These are phyloP conservation scores for Stomatorhinus walkeri DNA, from an alignment of 2,797 vertebrate species.

Conservation along the genomic window DNA sequence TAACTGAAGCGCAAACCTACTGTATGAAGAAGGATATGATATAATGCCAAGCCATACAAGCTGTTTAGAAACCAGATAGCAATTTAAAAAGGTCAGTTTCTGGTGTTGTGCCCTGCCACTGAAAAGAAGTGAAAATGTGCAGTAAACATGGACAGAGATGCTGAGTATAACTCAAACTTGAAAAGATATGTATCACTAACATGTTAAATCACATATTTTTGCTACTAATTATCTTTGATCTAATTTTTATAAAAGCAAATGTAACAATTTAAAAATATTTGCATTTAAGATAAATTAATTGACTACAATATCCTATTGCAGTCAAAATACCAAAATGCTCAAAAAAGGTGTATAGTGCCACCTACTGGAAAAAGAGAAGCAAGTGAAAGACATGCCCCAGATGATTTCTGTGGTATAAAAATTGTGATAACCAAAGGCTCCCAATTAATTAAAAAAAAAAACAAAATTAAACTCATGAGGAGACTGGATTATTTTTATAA, in stretches of 20 bases:
- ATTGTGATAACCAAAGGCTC: neutral
- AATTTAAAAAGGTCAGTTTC: neutral
- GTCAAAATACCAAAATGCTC: neutral
- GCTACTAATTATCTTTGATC: neutral
- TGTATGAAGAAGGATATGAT: neutral
- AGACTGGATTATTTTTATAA: neutral
- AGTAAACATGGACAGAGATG: neutral
- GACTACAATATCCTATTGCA: neutral
- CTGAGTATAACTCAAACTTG: neutral
- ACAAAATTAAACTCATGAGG: neutral
- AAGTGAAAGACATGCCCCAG: neutral
- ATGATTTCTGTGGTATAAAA: neutral
- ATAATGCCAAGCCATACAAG: neutral
- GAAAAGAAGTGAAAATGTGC: neutral
- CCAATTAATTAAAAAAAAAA: neutral
- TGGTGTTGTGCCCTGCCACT: neutral
- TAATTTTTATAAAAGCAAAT: neutral
- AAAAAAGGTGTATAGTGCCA: neutral
- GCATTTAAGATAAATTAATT: neutral
- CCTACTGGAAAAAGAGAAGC: neutral
- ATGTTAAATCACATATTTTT: neutral
- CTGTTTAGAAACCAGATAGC: neutral
- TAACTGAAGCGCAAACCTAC: neutral
- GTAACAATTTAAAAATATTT: neutral
- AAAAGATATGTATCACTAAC: neutral